phyloP scores from a whole-genome alignment of 2,797 vertebrate genomes.

The Tympanoctomys barrerae region DNA sequence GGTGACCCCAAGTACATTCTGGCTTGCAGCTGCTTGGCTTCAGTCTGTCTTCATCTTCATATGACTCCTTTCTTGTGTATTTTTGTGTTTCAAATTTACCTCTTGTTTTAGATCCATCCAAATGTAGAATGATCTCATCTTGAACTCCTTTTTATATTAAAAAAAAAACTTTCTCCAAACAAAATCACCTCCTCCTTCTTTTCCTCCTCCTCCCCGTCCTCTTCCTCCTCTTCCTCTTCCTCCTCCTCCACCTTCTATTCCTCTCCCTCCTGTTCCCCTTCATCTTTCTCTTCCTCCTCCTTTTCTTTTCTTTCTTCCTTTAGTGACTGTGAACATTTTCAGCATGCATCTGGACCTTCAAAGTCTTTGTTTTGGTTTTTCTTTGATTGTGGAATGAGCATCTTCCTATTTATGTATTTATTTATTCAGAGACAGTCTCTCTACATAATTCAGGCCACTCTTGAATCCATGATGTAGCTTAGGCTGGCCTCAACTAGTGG shows the following conservation, averaged over 20 bases:
- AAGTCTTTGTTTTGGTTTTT: not conserved
- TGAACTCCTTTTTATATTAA: not conserved
- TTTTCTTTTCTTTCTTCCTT: not conserved
- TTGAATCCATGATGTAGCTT: not conserved
- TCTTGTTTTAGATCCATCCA: not conserved
- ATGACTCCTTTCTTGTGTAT: not conserved
- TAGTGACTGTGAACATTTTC: not conserved
- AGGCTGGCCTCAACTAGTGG: not conserved
- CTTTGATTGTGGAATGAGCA: not conserved
- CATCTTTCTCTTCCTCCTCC: not conserved
- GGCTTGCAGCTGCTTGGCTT: not conserved
- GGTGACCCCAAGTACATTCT: not conserved
- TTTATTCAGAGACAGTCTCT: not conserved
- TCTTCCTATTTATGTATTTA: not conserved
- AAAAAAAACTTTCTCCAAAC: not conserved
- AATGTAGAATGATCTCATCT: slow-evolving; percentile 14
- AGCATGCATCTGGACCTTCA: not conserved
- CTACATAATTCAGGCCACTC: not conserved
- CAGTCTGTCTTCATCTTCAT: not conserved
- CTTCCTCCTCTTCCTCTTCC: too few species aligned
- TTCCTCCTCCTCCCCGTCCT: too few species aligned
- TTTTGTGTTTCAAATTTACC: not conserved
- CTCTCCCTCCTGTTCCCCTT: not conserved
- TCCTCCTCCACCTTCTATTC: too few species aligned
- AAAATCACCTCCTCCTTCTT: not conserved